Base-by-base conservation (phyloP, 2,888 invertebrate genomes). In the Criorhina ranunculi region DNA sequence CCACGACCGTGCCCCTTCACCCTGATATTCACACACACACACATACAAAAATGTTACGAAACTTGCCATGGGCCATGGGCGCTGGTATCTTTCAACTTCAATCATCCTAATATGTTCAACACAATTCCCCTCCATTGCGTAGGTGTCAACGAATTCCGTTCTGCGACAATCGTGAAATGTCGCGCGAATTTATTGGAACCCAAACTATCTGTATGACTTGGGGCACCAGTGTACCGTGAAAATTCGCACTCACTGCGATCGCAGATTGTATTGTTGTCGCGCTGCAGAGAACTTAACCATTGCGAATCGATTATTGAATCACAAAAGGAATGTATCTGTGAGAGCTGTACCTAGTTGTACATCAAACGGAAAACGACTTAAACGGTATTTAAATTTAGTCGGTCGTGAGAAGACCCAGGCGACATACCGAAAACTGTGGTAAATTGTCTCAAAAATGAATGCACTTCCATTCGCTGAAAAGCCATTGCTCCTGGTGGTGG, bases 371-470 rank as follows among this genome's bases (percentile, higher is more conserved):
- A 73, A 53, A 64, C 70, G n/a, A 64, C 57, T 70, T 70, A 81
- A 81, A 70, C 64, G 81, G 64, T 76, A 81, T 83, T 83, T 73
- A 75, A 79, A 83, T 83, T 83, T 83, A 24, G 73, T 57, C 85
- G 75, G 85, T 85, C 80, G 85, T 85, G 85, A 85, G 85, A 85
- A 70, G 80, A 85, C 85, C 75, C 85, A 44, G 85, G 85, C 85
- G 75, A 85, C 75, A 79, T 64, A 40, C 60, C 35, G 55, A 24
- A 24, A 24, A 24, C 69, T 70, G 69, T 80, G 75, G 29, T 64
- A 64, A 85, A 85, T 80, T 85, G 66, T 85, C 64, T 51, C 66
- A 76, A 70, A 78, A 46, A n/a, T 35, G 49, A 69, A 62, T 67
- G 46, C 24, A 69, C 64, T 70, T 55, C 70, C 44, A 62, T 3